phyloP scores from a whole-genome alignment of 2,113 vertebrate species.

The Crocuta crocuta region DNA sequence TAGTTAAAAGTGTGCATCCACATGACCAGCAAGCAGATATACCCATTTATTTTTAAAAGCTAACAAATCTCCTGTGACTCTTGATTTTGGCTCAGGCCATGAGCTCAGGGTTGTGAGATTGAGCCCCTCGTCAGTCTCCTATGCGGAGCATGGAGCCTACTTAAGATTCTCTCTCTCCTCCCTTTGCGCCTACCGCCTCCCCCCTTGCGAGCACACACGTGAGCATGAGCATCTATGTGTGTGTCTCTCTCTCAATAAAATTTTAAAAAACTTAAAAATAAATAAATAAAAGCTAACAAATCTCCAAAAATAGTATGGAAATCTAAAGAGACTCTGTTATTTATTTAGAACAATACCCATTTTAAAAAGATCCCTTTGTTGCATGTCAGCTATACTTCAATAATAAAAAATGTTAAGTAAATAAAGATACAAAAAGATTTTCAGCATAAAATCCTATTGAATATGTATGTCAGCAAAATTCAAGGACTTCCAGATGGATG shows the following conservation, averaged over 20 bases:
- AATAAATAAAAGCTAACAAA: neutral
- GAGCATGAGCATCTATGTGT: too few relatives aligned
- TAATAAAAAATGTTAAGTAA: neutral
- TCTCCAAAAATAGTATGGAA: constrained; percentile 46
- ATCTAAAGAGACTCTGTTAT: neutral
- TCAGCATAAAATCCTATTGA: neutral
- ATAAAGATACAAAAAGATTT: neutral
- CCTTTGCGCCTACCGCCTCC: too few relatives aligned
- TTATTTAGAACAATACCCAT: neutral
- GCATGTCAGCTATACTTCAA: neutral
- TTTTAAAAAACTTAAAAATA: too few relatives aligned
- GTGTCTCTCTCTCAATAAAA: too few relatives aligned
- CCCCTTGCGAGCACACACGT: too few relatives aligned
- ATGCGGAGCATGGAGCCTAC: too few relatives aligned
- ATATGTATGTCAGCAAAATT: neutral
- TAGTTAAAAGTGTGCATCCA: neutral
- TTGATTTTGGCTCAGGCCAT: too few relatives aligned
- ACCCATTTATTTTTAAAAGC: constrained; percentile 24
- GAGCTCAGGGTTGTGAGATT: too few relatives aligned
- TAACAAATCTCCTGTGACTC: neutral
- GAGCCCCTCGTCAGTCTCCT: too few relatives aligned
- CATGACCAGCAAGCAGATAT: neutral
- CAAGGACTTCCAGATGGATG: too few relatives aligned
- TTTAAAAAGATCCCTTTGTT: neutral
- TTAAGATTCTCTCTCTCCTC: too few relatives aligned